A percentile compares a stretch with the other conserved stretches of the same genome.
Evolutionary conservation across 1,140 invertebrate species (phyloP).

Genomic region (Chrysopa pallens): DNA sequence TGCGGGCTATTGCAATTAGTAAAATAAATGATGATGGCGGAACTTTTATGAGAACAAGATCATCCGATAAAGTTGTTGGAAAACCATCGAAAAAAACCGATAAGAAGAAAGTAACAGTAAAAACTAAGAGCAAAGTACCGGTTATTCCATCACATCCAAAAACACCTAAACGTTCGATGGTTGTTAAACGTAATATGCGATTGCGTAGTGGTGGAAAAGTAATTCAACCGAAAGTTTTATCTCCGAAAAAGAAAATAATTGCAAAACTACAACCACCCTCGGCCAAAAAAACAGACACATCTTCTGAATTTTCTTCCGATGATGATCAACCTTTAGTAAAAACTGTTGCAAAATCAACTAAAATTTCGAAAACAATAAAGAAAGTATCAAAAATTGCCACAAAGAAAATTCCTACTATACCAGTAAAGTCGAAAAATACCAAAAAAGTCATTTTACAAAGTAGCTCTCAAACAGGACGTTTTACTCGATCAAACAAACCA

Average conservation of each 20-base stretch:
- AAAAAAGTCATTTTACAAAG: slow-evolving; percentile 18
- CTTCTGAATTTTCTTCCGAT: slow-evolving; percentile 24
- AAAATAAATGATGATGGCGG: slow-evolving; percentile 15
- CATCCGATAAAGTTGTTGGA: background rate
- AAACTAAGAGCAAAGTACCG: no score
- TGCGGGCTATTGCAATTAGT: slow-evolving; percentile 20
- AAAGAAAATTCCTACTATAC: slow-evolving; percentile 6
- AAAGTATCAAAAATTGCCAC: slow-evolving; percentile 7
- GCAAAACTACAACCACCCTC: background rate
- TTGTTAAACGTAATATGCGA: background rate
- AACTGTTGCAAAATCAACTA: slow-evolving; percentile 15
- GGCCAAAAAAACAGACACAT: slow-evolving; percentile 4
- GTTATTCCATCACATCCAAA: no score
- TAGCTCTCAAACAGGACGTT: background rate
- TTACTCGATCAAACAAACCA: background rate
- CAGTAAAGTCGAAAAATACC: slow-evolving; percentile 13
- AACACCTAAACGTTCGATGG: background rate
- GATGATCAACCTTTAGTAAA: slow-evolving; percentile 24
- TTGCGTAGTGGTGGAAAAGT: background rate
- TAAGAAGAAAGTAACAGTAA: background rate
- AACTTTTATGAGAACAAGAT: background rate
- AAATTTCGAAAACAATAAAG: slow-evolving; percentile 10
- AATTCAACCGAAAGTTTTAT: background rate
- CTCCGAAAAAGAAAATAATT: slow-evolving; percentile 1
- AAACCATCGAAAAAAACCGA: background rate